Percentiles rank a stretch among this genome's conserved stretches.
Conservation (phyloP, 2,888 invertebrate species). For the Tipula helvola region DNA sequence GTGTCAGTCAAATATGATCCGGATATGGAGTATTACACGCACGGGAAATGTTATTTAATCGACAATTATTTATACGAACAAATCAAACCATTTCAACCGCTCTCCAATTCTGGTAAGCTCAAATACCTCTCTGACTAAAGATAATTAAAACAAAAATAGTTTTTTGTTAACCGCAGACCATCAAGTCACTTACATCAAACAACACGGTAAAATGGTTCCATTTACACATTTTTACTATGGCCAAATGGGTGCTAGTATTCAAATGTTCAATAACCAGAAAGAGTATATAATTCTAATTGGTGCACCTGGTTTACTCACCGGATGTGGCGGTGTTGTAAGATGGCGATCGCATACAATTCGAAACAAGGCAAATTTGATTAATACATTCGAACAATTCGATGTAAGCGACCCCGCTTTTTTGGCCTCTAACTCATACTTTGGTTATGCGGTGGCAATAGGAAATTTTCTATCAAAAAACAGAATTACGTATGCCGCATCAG, state of each 20-base stretch:
- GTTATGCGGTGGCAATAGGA: conserved; percentile 33
- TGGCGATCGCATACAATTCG: not conserved
- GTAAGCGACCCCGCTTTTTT: conserved; percentile 28
- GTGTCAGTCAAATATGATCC: conserved; percentile 6
- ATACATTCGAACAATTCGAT: conserved; percentile 21
- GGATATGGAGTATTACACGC: conserved; percentile 14
- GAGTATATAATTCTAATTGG: conserved; percentile 30
- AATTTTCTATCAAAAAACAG: conserved; percentile 27
- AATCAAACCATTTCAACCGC: not conserved
- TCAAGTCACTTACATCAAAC: not conserved
- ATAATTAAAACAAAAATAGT: not conserved
- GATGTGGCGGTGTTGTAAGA: conserved; percentile 33
- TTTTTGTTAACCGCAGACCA: not conserved
- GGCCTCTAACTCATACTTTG: conserved; percentile 31
- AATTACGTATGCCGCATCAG: not conserved
- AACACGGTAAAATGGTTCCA: not conserved
- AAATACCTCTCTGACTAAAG: not conserved
- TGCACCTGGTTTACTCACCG: conserved; percentile 31
- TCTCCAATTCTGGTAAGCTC: not conserved
- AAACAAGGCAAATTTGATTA: conserved; percentile 21
- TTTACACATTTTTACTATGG: conserved; percentile 29
- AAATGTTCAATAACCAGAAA: conserved; percentile 30
- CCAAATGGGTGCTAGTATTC: conserved; percentile 33
- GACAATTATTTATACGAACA: conserved; percentile 16
- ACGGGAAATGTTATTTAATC: not conserved